A percentile compares a stretch with the other conserved stretches of the same genome.
Conservation (phyloP, 2,888 invertebrate species). For the Acanthopleura granulata region DNA sequence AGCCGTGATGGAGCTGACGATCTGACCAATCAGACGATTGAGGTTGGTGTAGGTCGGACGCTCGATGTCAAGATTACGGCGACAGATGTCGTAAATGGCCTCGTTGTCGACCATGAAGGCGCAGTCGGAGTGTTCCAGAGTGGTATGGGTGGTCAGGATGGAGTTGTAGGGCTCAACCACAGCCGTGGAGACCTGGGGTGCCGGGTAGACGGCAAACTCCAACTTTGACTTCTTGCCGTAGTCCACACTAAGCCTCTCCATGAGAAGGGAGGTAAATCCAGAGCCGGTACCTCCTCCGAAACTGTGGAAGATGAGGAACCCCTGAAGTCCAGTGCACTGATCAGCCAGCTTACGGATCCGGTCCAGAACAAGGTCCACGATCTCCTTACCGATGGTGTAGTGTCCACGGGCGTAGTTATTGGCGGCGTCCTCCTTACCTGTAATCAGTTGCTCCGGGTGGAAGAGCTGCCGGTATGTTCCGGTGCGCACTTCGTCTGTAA, state of each 20-base stretch:
- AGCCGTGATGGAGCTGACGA: too few relatives aligned
- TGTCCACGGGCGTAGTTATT: conserved; percentile 59
- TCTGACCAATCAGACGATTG: conserved; percentile 75
- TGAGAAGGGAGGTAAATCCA: conserved; percentile 79
- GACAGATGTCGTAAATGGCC: too few relatives aligned
- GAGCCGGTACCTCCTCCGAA: conserved; percentile 45
- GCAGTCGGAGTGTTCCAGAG: too few relatives aligned
- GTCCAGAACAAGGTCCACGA: conserved; percentile 81
- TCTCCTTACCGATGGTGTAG: conserved; percentile 82
- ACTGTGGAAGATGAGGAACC: conserved; percentile 82
- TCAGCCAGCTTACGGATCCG: conserved; percentile 71
- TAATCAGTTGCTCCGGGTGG: too few relatives aligned
- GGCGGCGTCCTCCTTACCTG: too few relatives aligned
- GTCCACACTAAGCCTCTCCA: neutral
- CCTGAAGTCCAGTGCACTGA: conserved; percentile 80
- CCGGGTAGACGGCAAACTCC: neutral
- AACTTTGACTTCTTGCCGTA: neutral
- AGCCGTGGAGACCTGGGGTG: conserved; percentile 81
- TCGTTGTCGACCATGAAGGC: too few relatives aligned
- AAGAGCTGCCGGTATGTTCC: too few relatives aligned
- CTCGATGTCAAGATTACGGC: conserved; percentile 74
- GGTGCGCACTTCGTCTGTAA: too few relatives aligned
- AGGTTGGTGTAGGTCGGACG: conserved; percentile 88
- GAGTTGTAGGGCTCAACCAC: conserved; percentile 97
- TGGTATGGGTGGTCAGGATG: conserved; percentile 83